Evolutionary conservation across 2,888 invertebrate genomes (phyloP).

Genomic region (Orchesellides sinensis): DNA sequence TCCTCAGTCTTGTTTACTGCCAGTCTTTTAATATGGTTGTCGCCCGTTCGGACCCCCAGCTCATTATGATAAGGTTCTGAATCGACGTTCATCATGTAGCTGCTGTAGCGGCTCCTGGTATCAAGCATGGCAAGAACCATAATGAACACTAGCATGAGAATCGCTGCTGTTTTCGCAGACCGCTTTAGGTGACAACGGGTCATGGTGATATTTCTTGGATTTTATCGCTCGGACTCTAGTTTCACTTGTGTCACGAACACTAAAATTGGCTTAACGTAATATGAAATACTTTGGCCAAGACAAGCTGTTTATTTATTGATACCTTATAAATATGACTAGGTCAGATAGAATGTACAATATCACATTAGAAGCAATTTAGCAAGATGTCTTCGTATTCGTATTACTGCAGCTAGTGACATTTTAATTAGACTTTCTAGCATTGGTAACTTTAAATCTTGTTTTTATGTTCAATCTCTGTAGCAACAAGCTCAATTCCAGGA

Average conservation of each 20-base stretch:
- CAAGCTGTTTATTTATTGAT: not conserved
- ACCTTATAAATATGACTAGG: not conserved
- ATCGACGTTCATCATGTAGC: constrained; percentile 34
- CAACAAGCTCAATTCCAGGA: no score
- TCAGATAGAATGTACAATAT: not conserved
- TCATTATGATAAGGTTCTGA: constrained; percentile 8
- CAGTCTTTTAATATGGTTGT: constrained; percentile 19
- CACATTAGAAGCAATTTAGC: no score
- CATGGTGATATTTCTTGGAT: constrained; percentile 24
- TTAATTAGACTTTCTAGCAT: no score
- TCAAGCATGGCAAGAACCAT: constrained; percentile 54
- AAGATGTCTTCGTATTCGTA: no score
- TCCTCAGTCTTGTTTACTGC: constrained; percentile 29
- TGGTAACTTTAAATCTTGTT: no score
- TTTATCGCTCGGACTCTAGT: not conserved
- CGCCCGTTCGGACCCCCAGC: not conserved
- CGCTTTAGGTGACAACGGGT: constrained; percentile 56
- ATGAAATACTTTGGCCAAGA: not conserved
- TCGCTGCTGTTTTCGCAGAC: constrained; percentile 54
- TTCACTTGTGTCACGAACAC: not conserved
- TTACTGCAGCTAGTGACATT: no score
- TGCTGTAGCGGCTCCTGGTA: constrained; percentile 40
- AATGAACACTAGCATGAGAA: constrained; percentile 51
- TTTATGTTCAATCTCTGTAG: no score
- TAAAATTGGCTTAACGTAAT: not conserved